Base-by-base conservation (phyloP, 2,797 vertebrate species). In the Xerus rutilus region DNA sequence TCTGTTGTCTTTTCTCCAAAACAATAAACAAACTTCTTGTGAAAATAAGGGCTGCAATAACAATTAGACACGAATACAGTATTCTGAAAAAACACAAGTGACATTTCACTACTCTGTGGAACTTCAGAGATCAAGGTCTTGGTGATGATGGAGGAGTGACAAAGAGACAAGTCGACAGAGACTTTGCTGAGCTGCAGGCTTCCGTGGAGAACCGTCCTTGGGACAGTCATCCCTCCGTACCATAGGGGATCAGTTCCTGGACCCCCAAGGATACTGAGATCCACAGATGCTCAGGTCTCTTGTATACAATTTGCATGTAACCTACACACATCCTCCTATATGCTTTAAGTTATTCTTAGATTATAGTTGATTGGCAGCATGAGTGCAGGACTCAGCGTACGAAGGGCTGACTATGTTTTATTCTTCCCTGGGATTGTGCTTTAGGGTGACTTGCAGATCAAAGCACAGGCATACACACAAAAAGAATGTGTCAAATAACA, bases 41-140 rank as follows among this genome's bases (percentile, higher is more conserved):
- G 45, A 35, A 72, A 84, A 76, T n/a, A 76, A 76, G 11, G 64
- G 32, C 54, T 20, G 5, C 10, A n/a, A 52, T 39, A 69, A 64
- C 23, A 43, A 49, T 72, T 35, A 32, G 83, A 81, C 52, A 79
- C 23, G 76, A 91, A 84, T 35, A 28, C 3, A 0, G 5, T 28
- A 12, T 67, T 94, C 69, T 62, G 87, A 59, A 76, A 64, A 70
- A 83, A 35, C 45, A 12, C 12, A 28, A 8, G 25, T 7, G 15
- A 0, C 0, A 0, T 62, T 65, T 70, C n/a, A 39, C 47, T 21
- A 0, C 54, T 20, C 47, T 20, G 0, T 23, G 23, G 39, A 39
- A 83, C 14, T 47, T 88, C 59, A 6, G 86, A n/a, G 54, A 49
- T 62, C 2, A 1, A 1, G 32, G 87, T 20, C 30, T 28, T 20